Base-by-base conservation (phyloP, 2,797 vertebrate species). In the Sus cebifrons region DNA sequence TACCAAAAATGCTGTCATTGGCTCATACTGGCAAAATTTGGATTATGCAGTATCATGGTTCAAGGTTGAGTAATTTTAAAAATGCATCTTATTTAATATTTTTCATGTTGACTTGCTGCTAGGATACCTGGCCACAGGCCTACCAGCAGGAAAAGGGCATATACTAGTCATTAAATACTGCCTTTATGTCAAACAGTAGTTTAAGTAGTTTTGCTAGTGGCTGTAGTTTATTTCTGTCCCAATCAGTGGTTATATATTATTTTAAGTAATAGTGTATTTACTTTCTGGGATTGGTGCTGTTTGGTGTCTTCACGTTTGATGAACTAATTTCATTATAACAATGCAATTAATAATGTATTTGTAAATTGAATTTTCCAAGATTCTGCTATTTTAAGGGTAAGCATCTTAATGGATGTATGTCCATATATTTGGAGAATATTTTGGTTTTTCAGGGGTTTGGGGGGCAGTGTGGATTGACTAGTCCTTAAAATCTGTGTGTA, bases 271-370 rank as follows among this genome's bases (percentile, higher is more conserved):
- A 89, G 85, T 91, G 84, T 94, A 89, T 96, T 97, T 94, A 88
- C 86, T 86, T 92, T 87, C 79, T 97, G 95, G 52, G 93, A 96
- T 90, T 96, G 96, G 97, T 98, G 97, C 97, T 98, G 94, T 97
- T 97, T 94, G 86, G 96, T 96, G 87, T 96, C 94, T 97, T 97
- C 91, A 83, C 56, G 64, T 96, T 96, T 95, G 93, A 93, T 95
- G 92, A 97, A 85, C 92, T 95, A 87, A 97, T 91, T 97, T 96
- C 88, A 95, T 94, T 87, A 94, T 95, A 89, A 89, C 44, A 93
- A 93, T 97, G 89, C 91, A 94, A 94, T 96, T 97, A 73, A 95
- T 96, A 94, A 95, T 96, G 77, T 93, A 82, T 97, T 95, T 97
- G 83, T 98, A 97, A 97, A 86, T 74, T 88, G 86, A 96, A 89